phyloP scores from a whole-genome alignment of 2,797 vertebrate species.

The Pseudotriccus pelzelni region DNA sequence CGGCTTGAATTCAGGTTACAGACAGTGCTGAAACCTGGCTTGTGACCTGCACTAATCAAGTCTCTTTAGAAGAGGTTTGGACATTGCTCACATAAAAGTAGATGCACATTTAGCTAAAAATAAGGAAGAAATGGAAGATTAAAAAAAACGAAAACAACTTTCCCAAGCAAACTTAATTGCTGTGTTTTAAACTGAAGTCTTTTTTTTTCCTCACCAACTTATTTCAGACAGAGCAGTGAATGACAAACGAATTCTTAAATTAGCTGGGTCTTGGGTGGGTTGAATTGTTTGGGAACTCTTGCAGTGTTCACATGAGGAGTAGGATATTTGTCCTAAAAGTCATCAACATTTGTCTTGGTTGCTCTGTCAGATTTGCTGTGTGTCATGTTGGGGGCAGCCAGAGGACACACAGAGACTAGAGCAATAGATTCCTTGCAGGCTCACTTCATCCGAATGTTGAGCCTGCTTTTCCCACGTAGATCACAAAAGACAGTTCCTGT shows the following conservation, averaged over 20 bases:
- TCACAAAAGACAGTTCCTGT: neutral
- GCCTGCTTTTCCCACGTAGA: neutral
- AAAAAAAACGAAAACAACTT: neutral
- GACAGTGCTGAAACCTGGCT: neutral
- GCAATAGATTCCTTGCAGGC: neutral
- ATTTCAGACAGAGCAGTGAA: neutral
- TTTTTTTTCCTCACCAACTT: neutral
- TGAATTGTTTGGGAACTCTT: neutral
- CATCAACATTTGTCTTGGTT: neutral
- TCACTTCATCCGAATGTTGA: neutral
- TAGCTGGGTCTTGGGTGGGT: neutral
- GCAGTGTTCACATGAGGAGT: neutral
- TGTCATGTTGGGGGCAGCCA: neutral
- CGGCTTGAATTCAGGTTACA: slow-evolving; percentile 11
- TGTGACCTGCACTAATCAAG: neutral
- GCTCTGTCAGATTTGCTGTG: neutral
- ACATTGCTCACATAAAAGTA: neutral
- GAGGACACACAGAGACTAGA: neutral
- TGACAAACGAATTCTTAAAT: neutral
- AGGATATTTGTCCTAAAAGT: neutral
- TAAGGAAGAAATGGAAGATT: neutral
- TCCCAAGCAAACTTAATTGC: neutral
- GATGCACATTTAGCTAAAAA: neutral
- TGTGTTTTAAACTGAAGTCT: neutral
- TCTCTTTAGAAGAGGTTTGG: neutral